Percentiles rank a stretch among this genome's conserved stretches.
Conservation (phyloP, 2,888 invertebrate species). For the Ommatoiulus sabulosus region DNA sequence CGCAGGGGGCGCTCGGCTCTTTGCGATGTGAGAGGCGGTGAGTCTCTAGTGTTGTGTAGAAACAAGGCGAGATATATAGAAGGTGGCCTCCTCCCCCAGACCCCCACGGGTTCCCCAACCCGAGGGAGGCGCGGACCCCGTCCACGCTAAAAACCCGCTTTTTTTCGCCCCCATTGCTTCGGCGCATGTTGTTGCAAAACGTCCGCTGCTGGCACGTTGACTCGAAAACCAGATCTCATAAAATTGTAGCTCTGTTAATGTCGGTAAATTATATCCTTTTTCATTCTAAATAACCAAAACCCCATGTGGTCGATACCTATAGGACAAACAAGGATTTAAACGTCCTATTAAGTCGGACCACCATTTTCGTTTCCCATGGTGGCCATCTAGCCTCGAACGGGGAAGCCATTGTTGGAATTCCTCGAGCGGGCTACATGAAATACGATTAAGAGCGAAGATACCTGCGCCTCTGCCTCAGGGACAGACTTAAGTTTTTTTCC, state of each 20-base stretch:
- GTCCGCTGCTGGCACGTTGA: slow-evolving; percentile 45
- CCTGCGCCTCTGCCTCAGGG: slow-evolving; percentile 22
- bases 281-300: slow-evolving; percentile 56
- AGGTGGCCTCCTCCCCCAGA: slow-evolving; percentile 26
- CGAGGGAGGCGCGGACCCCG: slow-evolving; percentile 5
- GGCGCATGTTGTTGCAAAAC: background rate
- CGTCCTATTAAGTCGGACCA: slow-evolving; percentile 52
- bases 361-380: slow-evolving; percentile 53
- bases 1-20: slow-evolving; percentile 39
- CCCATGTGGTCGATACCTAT: slow-evolving; percentile 55
- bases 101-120: slow-evolving; percentile 5
- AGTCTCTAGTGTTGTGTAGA: background rate
- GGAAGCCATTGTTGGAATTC: slow-evolving; percentile 34
- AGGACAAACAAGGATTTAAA: slow-evolving; percentile 58
- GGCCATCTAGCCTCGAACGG: slow-evolving; percentile 50
- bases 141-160: slow-evolving; percentile 20
- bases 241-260: slow-evolving; percentile 59
- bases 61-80: slow-evolving; percentile 45
- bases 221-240: slow-evolving; percentile 47
- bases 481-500: background rate
- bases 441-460: slow-evolving; percentile 15
- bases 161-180: slow-evolving; percentile 31
- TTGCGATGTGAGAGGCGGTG: slow-evolving; percentile 44
- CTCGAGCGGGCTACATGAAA: background rate
- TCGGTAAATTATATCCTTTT: slow-evolving; percentile 60